Evolutionary conservation across 2,888 invertebrate genomes (phyloP).

Genomic region (Acanthococcus lagerstroemiae): DNA sequence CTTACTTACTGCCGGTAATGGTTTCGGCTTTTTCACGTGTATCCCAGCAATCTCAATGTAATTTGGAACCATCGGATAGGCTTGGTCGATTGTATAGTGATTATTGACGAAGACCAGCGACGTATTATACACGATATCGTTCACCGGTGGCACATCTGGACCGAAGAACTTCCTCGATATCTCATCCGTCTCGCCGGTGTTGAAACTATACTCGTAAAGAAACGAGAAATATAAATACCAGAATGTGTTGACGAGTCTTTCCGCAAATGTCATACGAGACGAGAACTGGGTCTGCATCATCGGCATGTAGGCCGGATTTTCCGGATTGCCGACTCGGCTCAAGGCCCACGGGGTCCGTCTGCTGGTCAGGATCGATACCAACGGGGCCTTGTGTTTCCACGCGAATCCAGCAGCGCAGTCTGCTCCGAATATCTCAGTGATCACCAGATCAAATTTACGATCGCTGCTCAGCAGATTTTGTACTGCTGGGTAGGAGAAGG

Average conservation of each 20-base stretch:
- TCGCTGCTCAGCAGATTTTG: constrained; percentile 33
- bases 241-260: constrained; percentile 31
- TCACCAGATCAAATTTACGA: constrained; percentile 33
- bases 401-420: constrained; percentile 33
- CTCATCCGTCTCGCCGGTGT: constrained; percentile 32
- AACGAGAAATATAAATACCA: constrained; percentile 30
- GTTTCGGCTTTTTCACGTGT: background rate
- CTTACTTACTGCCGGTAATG: constrained; percentile 24
- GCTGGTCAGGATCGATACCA: constrained; percentile 29
- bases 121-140: background rate
- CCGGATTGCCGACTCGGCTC: constrained; percentile 34
- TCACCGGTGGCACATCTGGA: background rate
- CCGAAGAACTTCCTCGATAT: constrained; percentile 26
- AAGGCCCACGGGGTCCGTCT: constrained; percentile 33
- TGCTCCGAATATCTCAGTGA: constrained; percentile 32
- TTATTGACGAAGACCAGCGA: constrained; percentile 4
- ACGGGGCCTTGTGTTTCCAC: constrained; percentile 27
- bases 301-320: constrained; percentile 35
- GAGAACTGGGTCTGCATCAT: constrained; percentile 31
- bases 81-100: background rate
- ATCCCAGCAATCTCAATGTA: constrained; percentile 11
- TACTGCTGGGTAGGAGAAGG: constrained; percentile 28
- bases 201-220: constrained; percentile 12
- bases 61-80: constrained; percentile 3
- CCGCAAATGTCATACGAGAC: constrained; percentile 31